Percentiles rank a stretch among this genome's conserved stretches.
Evolutionary conservation across 2,797 vertebrate genomes (phyloP).

Genomic region (Linurgus olivaceus): DNA sequence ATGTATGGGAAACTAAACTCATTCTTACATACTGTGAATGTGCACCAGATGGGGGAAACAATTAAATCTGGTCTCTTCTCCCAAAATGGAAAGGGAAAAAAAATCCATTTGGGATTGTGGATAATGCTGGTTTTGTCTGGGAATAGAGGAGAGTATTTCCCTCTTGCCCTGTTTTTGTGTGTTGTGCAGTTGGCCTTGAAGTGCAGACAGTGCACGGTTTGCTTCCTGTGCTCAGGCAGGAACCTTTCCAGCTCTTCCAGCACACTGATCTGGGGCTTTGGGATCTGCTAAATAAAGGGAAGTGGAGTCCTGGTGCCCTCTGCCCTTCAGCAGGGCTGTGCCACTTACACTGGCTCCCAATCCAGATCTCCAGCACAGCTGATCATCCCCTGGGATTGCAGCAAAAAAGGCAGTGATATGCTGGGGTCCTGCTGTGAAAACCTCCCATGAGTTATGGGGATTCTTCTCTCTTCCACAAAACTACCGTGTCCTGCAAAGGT

Average conservation of each 20-base stretch:
- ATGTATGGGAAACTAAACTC: background rate
- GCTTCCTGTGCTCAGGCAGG: background rate
- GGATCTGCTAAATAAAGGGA: background rate
- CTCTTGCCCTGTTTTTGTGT: background rate
- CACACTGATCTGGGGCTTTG: accelerated
- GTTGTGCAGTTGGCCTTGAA: background rate
- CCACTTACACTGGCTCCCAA: accelerated
- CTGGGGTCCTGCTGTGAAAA: background rate
- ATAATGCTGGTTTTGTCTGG: background rate
- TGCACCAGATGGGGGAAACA: background rate
- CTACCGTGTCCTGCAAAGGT: accelerated
- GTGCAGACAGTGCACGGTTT: background rate
- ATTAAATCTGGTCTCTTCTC: background rate
- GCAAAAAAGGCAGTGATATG: background rate
- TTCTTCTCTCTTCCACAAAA: background rate
- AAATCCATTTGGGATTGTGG: background rate
- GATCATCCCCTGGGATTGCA: background rate
- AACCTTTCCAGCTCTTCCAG: background rate
- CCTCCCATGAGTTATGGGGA: background rate
- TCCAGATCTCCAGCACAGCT: background rate
- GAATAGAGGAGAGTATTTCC: background rate
- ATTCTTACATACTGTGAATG: background rate
- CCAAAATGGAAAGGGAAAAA: background rate
- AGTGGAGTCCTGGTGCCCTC: accelerated
- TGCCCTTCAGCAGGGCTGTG: background rate